Evolutionary conservation across 1,140 invertebrate species (phyloP).

Genomic region (Sminthurides bifidus): DNA sequence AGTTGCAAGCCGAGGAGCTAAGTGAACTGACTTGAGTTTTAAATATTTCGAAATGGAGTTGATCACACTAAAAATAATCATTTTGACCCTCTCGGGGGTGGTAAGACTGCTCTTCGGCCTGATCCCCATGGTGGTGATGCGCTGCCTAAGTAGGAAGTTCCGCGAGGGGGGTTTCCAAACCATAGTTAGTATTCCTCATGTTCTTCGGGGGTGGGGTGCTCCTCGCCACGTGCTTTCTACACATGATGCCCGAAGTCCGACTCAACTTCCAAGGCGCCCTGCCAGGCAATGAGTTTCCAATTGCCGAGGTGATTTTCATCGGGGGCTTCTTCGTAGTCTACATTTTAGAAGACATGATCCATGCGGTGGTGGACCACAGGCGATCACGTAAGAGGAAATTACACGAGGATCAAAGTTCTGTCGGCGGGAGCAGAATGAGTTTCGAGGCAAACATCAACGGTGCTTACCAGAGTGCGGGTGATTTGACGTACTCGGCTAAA

Average conservation of each 20-base stretch:
- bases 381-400: constrained; percentile 6
- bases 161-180: constrained; percentile 26
- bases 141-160: constrained; percentile 16
- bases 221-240: constrained; percentile 45
- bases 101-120: constrained; percentile 34
- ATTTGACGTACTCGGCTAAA: too few relatives aligned
- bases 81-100: constrained; percentile 31
- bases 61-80: constrained; percentile 29
- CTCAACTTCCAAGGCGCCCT: constrained; percentile 25
- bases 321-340: constrained; percentile 48
- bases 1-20: too few relatives aligned
- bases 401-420: neutral
- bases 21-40: too few relatives aligned
- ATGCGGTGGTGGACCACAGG: constrained; percentile 29
- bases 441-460: constrained; percentile 6
- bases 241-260: constrained; percentile 45
- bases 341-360: constrained; percentile 43
- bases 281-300: constrained; percentile 34
- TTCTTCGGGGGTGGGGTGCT: constrained; percentile 47
- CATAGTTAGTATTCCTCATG: constrained; percentile 36
- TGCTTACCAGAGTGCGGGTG: constrained; percentile 6
- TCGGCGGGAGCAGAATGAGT: neutral
- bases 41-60: constrained; percentile 24
- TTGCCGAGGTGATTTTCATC: constrained; percentile 44
- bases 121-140: constrained; percentile 33